These are phyloP conservation scores for Nymphalis io DNA, from an alignment of 1,140 invertebrate genomes.

Conservation along the genomic window DNA sequence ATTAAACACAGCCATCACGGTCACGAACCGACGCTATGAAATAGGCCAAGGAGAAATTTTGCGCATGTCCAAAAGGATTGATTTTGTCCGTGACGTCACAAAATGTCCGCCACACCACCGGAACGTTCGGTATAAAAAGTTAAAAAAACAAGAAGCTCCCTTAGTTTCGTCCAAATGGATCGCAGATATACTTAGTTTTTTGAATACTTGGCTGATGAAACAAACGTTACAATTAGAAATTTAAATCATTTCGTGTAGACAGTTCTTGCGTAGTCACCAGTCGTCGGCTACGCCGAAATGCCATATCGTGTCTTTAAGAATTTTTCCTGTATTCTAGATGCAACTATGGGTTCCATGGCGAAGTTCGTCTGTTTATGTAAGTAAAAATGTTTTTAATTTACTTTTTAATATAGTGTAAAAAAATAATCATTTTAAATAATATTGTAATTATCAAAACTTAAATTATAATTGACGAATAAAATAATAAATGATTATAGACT, in stretches of 20 bases:
- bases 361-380: constrained; percentile 72
- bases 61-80: constrained; percentile 70
- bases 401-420: constrained; percentile 20
- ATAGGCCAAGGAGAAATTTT: constrained; percentile 66
- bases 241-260: constrained; percentile 16
- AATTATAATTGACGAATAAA: background rate
- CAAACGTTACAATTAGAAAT: constrained; percentile 14
- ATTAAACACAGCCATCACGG: constrained; percentile 55
- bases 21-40: constrained; percentile 45
- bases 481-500: background rate
- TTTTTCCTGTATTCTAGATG: constrained; percentile 50
- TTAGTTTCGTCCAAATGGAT: constrained; percentile 50
- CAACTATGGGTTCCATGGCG: constrained; percentile 46
- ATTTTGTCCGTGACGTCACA: constrained; percentile 74
- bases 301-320: constrained; percentile 37
- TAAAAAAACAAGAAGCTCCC: constrained; percentile 54
- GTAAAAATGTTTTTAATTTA: constrained; percentile 40
- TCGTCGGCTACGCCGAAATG: constrained; percentile 25
- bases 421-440: background rate
- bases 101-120: constrained; percentile 61
- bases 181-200: constrained; percentile 38
- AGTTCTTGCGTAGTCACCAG: background rate
- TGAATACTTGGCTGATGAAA: constrained; percentile 12
- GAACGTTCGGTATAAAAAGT: constrained; percentile 71
- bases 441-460: too few relatives aligned